Evolutionary conservation across 2,888 invertebrate species (phyloP).

Genomic region (Caenorhabditis angaria): DNA sequence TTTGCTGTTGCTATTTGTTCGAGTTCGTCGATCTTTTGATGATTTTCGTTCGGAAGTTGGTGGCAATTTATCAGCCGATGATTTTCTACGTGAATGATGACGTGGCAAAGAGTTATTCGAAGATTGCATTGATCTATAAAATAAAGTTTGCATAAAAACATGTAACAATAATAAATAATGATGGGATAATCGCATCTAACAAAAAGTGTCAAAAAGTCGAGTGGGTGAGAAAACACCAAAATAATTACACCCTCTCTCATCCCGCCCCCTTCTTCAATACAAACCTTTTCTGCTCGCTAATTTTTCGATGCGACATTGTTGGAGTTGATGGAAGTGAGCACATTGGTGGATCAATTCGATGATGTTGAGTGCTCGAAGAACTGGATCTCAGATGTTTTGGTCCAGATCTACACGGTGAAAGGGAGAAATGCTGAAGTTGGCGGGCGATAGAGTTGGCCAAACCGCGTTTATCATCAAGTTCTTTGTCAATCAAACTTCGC

Average conservation of each 20-base stretch:
- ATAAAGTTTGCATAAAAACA: background rate
- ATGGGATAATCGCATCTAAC: too few species aligned
- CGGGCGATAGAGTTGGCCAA: conserved; percentile 42
- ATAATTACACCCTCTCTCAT: background rate
- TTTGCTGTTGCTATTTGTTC: conserved; percentile 5
- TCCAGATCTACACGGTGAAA: conserved; percentile 38
- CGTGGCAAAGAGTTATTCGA: background rate
- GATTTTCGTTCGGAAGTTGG: background rate
- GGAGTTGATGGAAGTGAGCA: conserved; percentile 60
- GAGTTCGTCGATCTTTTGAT: conserved; percentile 8
- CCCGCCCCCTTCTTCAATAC: background rate
- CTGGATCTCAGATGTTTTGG: conserved; percentile 11
- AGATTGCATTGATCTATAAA: background rate
- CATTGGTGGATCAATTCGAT: conserved; percentile 42
- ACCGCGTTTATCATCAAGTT: conserved; percentile 38
- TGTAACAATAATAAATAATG: background rate
- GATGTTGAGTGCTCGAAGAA: conserved; percentile 28
- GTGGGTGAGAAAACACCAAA: background rate
- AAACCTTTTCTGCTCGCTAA: background rate
- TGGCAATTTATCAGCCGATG: conserved; percentile 2
- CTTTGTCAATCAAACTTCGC: conserved; percentile 44
- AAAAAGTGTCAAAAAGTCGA: too few species aligned
- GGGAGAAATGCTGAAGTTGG: conserved; percentile 44
- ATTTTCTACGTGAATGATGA: background rate
- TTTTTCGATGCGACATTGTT: conserved; percentile 36